These are phyloP conservation scores for Platerodrilus igneus DNA, from an alignment of 2,888 invertebrate genomes.

Conservation along the genomic window DNA sequence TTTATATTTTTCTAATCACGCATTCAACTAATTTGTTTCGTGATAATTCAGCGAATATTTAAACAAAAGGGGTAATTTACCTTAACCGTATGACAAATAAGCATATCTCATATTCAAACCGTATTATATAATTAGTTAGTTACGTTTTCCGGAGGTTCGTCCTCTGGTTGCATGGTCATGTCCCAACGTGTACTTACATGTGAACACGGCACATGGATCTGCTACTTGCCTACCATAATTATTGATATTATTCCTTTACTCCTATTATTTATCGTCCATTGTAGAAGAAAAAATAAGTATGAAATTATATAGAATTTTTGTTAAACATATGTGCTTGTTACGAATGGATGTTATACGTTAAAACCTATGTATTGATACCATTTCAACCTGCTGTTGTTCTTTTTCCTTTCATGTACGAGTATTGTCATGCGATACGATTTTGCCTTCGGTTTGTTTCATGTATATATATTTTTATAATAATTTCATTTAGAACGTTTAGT, in stretches of 20 bases:
- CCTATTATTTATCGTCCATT: slow-evolving; percentile 49
- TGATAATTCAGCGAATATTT: slow-evolving; percentile 20
- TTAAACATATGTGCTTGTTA: slow-evolving; percentile 43
- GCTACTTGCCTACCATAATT: slow-evolving; percentile 47
- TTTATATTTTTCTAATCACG: no score
- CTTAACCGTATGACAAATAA: slow-evolving; percentile 24
- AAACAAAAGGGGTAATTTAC: slow-evolving; percentile 20
- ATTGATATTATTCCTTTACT: slow-evolving; percentile 47
- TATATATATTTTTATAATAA: no score
- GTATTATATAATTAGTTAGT: slow-evolving; percentile 32
- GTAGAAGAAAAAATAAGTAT: slow-evolving; percentile 47
- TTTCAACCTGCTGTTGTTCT: slow-evolving; percentile 27
- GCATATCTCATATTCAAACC: slow-evolving; percentile 24
- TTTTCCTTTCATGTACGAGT: slow-evolving; percentile 15
- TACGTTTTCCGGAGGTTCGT: slow-evolving; percentile 35
- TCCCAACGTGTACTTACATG: slow-evolving; percentile 37
- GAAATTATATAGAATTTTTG: slow-evolving; percentile 49
- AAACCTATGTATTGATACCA: slow-evolving; percentile 20
- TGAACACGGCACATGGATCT: slow-evolving; percentile 48
- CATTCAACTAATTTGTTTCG: slow-evolving; percentile 16
- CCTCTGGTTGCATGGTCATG: slow-evolving; percentile 33
- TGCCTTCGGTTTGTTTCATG: slow-evolving; percentile 8
- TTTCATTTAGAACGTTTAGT: no score
- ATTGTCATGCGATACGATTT: slow-evolving; percentile 22
- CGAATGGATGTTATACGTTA: slow-evolving; percentile 27